These are phyloP conservation scores for Lerema accius DNA, from an alignment of 1,140 invertebrate species.

Conservation along the genomic window DNA sequence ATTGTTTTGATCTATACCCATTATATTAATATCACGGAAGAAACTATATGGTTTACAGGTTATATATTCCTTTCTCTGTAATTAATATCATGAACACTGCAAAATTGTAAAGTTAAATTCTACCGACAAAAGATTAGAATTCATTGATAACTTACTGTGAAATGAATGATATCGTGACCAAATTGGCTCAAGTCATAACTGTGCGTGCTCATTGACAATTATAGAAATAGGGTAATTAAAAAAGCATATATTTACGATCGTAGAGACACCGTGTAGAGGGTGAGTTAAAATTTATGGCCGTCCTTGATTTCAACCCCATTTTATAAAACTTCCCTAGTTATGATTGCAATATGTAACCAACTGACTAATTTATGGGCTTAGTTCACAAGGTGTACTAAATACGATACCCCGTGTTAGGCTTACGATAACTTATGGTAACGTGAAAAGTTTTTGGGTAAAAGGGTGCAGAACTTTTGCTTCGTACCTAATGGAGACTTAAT, in stretches of 20 bases:
- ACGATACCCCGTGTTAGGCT: not conserved
- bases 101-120: no score
- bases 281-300: slow-evolving; percentile 53
- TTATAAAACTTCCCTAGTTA: slow-evolving; percentile 47
- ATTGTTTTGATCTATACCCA: no score
- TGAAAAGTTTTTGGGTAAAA: slow-evolving; percentile 1
- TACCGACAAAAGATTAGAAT: no score
- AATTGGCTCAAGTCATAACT: slow-evolving; percentile 22
- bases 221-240: slow-evolving; percentile 61
- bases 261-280: slow-evolving; percentile 60
- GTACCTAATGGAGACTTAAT: not conserved
- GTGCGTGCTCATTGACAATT: slow-evolving; percentile 57
- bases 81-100: no score
- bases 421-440: not conserved
- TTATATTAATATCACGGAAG: no score
- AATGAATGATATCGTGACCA: no score
- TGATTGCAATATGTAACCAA: slow-evolving; percentile 35
- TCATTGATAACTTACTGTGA: not conserved
- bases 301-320: slow-evolving; percentile 66
- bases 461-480: not conserved
- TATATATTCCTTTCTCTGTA: no score
- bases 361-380: slow-evolving; percentile 31
- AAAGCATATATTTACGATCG: slow-evolving; percentile 66
- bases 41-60: no score
- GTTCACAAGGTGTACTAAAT: slow-evolving; percentile 4